A percentile compares a stretch with the other conserved stretches of the same genome.
Evolutionary conservation across 2,113 vertebrate genomes (phyloP).

Genomic region (Carollia perspicillata): DNA sequence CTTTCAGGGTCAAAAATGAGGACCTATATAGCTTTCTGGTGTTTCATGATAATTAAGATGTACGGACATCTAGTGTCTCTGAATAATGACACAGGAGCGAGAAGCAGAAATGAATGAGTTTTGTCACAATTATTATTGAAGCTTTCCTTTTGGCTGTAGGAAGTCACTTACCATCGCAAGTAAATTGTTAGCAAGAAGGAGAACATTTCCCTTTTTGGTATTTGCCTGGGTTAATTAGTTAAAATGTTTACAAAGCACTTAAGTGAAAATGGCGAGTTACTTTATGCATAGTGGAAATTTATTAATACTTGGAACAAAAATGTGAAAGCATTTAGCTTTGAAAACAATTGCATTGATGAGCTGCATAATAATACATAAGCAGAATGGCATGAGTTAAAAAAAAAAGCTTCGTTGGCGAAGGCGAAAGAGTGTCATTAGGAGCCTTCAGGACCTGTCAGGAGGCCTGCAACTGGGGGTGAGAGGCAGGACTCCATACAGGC

Average conservation of each 20-base stretch:
- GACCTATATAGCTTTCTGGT: slow-evolving; percentile 45
- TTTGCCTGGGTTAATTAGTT: slow-evolving; percentile 21
- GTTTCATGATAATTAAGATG: slow-evolving; percentile 57
- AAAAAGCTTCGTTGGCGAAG: not conserved
- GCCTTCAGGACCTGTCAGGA: no score
- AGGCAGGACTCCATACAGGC: not conserved
- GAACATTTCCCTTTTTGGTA: not conserved
- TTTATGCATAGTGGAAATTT: not conserved
- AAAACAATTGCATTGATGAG: not conserved
- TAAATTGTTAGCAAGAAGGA: not conserved
- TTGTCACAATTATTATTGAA: not conserved
- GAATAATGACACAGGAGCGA: not conserved
- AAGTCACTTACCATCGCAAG: not conserved
- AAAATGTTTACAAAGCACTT: slow-evolving; percentile 31
- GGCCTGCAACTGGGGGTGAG: rapidly evolving
- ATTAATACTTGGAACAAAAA: not conserved
- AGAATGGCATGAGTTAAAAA: not conserved
- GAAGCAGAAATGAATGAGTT: not conserved
- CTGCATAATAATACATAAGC: not conserved
- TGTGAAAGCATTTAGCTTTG: slow-evolving; percentile 15
- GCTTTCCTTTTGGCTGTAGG: not conserved
- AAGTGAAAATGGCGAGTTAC: slow-evolving; percentile 6
- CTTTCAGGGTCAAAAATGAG: slow-evolving; percentile 56
- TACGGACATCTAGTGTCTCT: not conserved
- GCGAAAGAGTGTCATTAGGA: not conserved